Evolutionary conservation across 2,113 vertebrate species (phyloP).

Genomic region (Tor tambroides): DNA sequence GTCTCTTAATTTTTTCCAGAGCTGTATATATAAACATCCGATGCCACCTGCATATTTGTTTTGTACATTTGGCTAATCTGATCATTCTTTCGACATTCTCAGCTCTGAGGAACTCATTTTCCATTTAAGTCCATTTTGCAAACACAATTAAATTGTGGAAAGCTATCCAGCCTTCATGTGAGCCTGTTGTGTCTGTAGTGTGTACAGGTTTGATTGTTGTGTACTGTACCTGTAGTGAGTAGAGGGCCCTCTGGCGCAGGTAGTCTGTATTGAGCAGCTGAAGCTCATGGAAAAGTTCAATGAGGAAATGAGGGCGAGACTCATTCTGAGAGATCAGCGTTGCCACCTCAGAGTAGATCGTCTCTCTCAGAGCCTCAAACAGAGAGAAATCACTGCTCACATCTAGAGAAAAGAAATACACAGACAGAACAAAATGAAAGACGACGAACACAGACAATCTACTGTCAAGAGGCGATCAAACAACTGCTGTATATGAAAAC

Average conservation of each 20-base stretch:
- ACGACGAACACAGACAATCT: not conserved
- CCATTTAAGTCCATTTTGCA: not conserved
- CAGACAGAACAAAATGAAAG: slow-evolving; percentile 1
- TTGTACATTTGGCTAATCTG: not conserved
- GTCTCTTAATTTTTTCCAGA: no score
- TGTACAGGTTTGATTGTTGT: not conserved
- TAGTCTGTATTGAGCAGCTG: slow-evolving; percentile 96
- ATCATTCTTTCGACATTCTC: not conserved
- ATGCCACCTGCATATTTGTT: not conserved
- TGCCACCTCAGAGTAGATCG: slow-evolving; percentile 98
- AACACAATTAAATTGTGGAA: not conserved
- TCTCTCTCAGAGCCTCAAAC: slow-evolving; percentile 95
- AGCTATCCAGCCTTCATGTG: not conserved
- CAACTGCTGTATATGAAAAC: not conserved
- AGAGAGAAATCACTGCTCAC: slow-evolving; percentile 96
- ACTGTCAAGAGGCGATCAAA: not conserved
- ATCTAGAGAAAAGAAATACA: slow-evolving; percentile 77
- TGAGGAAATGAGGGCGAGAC: slow-evolving; percentile 96
- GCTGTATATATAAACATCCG: not conserved
- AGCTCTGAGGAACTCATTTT: not conserved
- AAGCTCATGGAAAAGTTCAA: slow-evolving; percentile 97
- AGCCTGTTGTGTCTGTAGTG: not conserved
- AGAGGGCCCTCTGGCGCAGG: slow-evolving; percentile 92
- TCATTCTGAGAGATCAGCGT: slow-evolving; percentile 98
- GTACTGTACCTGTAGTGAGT: slow-evolving; percentile 85